phyloP scores from a whole-genome alignment of 2,113 vertebrate genomes.

The Telmatochromis sp. region DNA sequence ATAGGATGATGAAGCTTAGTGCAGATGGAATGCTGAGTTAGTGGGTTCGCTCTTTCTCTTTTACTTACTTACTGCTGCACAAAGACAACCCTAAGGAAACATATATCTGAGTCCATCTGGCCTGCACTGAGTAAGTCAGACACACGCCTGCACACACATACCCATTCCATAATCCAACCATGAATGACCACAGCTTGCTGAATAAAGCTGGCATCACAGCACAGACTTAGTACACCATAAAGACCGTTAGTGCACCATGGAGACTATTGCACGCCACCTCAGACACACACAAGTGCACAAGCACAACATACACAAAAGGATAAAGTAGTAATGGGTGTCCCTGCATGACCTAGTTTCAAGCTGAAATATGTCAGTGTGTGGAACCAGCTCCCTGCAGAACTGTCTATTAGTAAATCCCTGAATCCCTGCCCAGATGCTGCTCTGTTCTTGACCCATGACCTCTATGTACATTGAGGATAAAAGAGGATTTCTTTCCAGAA shows the following conservation, averaged over 20 bases:
- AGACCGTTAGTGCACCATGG: not conserved
- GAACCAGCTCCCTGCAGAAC: not conserved
- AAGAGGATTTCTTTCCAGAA: not conserved
- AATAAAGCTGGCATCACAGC: not conserved
- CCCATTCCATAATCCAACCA: not conserved
- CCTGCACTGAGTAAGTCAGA: not conserved
- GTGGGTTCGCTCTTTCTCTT: constrained; percentile 16
- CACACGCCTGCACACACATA: not conserved
- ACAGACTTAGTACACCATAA: not conserved
- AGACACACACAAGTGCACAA: not conserved
- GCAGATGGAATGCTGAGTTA: constrained; percentile 4
- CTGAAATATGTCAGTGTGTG: not conserved
- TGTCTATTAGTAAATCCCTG: constrained; percentile 28
- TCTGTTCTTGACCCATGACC: constrained; percentile 11
- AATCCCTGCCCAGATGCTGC: not conserved
- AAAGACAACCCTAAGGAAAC: constrained; percentile 38
- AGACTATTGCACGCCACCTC: not conserved
- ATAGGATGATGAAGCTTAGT: constrained; percentile 43
- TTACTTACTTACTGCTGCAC: not conserved
- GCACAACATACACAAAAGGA: not conserved
- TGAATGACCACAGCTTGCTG: not conserved
- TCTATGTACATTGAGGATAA: not conserved
- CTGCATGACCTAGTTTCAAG: constrained; percentile 28
- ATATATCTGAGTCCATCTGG: constrained; percentile 52
- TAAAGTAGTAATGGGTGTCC: not conserved